Conservation (phyloP, 2,888 invertebrate genomes). For the Hoplodrina ambigua region DNA sequence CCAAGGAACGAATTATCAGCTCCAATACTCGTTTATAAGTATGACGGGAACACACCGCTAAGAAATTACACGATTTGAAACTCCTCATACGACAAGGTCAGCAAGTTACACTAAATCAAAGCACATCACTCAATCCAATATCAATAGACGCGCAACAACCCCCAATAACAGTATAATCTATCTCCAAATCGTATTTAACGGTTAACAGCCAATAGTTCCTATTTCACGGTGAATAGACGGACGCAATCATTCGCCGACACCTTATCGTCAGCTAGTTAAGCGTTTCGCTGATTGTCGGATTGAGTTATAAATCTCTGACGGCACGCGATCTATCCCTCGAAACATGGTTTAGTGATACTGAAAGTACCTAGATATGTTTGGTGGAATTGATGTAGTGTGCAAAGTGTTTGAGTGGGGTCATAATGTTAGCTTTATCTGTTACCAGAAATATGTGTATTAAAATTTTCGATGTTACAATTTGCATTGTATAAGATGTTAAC, state of each 20-base stretch:
- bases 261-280: conserved; percentile 89
- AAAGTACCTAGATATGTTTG: conserved; percentile 58
- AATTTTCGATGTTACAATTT: background rate
- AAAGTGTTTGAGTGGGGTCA: background rate
- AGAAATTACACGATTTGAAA: background rate
- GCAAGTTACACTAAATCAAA: conserved; percentile 27
- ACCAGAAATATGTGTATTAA: no score
- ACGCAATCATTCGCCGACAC: conserved; percentile 84
- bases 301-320: conserved; percentile 87
- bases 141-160: conserved; percentile 42
- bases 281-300: conserved; percentile 88
- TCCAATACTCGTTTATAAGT: background rate
- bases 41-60: background rate
- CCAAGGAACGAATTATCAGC: background rate
- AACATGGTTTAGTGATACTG: conserved; percentile 69
- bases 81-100: background rate
- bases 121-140: conserved; percentile 16
- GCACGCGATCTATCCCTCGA: conserved; percentile 85
- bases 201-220: conserved; percentile 63
- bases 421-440: background rate
- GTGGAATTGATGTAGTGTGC: conserved; percentile 27
- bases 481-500: background rate
- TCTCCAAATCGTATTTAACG: conserved; percentile 59
- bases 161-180: conserved; percentile 56
- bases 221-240: conserved; percentile 76